Conservation (phyloP, 2,113 vertebrate species). For the Lynx canadensis region DNA sequence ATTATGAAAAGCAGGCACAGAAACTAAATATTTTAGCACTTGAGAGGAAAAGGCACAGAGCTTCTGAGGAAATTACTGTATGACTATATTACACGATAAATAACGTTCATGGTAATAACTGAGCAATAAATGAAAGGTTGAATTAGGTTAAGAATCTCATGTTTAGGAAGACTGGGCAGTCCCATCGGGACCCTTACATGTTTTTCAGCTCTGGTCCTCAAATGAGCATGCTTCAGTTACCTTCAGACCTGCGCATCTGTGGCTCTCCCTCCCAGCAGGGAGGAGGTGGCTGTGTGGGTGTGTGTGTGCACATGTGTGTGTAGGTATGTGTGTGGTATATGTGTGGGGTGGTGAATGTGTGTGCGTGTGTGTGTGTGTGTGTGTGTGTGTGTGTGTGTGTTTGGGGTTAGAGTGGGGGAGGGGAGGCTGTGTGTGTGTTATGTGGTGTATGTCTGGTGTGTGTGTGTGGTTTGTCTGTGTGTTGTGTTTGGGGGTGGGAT, state of each 20-base stretch:
- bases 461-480: too few relatives aligned
- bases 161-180: neutral
- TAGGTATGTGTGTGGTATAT: neutral
- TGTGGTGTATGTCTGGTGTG: neutral
- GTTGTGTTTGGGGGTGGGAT: neutral
- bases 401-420: neutral
- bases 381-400: too few relatives aligned
- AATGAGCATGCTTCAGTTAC: neutral
- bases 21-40: conserved; percentile 27
- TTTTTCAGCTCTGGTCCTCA: neutral
- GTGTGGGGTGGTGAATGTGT: neutral
- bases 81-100: neutral
- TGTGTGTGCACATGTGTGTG: neutral
- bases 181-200: neutral
- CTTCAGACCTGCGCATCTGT: neutral
- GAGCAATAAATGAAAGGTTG: neutral
- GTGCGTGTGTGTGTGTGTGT: neutral
- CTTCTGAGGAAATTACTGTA: neutral
- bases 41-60: neutral
- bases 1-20: conserved; percentile 20
- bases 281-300: neutral
- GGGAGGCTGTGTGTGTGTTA: neutral
- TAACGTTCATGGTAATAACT: neutral
- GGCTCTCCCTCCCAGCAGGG: neutral
- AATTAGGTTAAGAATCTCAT: neutral